Conservation (phyloP, 2,113 vertebrate genomes). For the Xiphophorus maculatus region DNA sequence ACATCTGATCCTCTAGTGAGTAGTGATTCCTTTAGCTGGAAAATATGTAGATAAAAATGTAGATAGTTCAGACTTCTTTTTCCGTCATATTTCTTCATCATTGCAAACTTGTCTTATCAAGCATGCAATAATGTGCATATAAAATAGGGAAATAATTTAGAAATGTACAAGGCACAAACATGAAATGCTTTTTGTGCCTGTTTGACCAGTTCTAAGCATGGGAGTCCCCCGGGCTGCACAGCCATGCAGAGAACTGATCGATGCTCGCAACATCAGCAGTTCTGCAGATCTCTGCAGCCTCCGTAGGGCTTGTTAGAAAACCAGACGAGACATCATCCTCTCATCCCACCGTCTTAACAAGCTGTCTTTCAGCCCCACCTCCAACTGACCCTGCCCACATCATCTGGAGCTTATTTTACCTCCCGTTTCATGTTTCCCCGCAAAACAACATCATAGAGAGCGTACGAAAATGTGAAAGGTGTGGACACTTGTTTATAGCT, state of each 20-base stretch:
- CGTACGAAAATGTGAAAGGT: neutral
- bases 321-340: constrained; percentile 38
- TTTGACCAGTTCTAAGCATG: constrained; percentile 19
- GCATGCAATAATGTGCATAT: neutral
- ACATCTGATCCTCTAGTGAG: too few species aligned
- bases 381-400: constrained; percentile 20
- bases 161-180: constrained; percentile 1
- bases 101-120: too few species aligned
- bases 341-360: constrained; percentile 40
- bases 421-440: constrained; percentile 32
- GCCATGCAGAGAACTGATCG: constrained; percentile 54
- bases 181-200: constrained; percentile 12
- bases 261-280: constrained; percentile 69
- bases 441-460: constrained; percentile 26
- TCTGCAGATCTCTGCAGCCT: constrained; percentile 58
- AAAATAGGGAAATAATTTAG: constrained; percentile 4
- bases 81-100: too few species aligned
- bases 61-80: too few species aligned
- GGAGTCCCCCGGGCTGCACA: constrained; percentile 39
- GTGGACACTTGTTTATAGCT: neutral
- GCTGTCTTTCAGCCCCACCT: constrained; percentile 30
- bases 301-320: constrained; percentile 39
- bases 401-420: constrained; percentile 25
- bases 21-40: too few species aligned
- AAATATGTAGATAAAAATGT: too few species aligned